These are phyloP conservation scores for Lytechinus pictus DNA, from an alignment of 35 echinoderm and acorn worm genomes.

Conservation along the genomic window DNA sequence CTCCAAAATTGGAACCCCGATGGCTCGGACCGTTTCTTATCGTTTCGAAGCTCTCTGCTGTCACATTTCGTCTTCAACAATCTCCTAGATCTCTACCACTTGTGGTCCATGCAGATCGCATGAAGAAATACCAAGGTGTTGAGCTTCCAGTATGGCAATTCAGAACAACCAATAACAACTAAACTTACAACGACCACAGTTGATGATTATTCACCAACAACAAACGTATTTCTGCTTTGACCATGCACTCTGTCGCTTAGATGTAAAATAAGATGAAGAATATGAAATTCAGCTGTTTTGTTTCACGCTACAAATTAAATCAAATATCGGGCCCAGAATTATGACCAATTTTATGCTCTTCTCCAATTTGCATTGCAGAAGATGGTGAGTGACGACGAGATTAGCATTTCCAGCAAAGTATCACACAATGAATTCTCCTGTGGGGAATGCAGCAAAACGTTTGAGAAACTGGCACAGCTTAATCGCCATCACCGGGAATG, in stretches of 20 bases:
- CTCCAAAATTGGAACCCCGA: neutral
- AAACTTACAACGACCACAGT: no score
- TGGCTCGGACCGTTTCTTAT: conserved; percentile 58
- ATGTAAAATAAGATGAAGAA: neutral
- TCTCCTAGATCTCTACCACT: neutral
- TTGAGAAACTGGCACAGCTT: no score
- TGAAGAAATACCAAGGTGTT: neutral
- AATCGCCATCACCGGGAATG: neutral
- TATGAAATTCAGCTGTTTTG: neutral
- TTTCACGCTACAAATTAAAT: no score
- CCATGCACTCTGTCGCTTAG: neutral
- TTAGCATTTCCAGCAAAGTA: neutral
- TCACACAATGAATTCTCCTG: neutral
- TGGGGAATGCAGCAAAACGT: neutral
- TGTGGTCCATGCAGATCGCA: neutral
- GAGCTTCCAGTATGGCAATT: neutral
- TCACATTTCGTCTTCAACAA: neutral
- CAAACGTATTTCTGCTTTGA: no score
- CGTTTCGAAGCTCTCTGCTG: neutral
- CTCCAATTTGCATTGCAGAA: neutral
- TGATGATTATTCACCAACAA: no score
- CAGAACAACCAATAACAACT: no score
- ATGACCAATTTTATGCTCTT: neutral
- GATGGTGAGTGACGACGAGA: neutral
- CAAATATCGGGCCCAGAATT: neutral